Evolutionary conservation across 2,797 vertebrate genomes (phyloP), one percentile per base, ranked within the genome.

Genomic region (Cetoscarus ocellatus): DNA sequence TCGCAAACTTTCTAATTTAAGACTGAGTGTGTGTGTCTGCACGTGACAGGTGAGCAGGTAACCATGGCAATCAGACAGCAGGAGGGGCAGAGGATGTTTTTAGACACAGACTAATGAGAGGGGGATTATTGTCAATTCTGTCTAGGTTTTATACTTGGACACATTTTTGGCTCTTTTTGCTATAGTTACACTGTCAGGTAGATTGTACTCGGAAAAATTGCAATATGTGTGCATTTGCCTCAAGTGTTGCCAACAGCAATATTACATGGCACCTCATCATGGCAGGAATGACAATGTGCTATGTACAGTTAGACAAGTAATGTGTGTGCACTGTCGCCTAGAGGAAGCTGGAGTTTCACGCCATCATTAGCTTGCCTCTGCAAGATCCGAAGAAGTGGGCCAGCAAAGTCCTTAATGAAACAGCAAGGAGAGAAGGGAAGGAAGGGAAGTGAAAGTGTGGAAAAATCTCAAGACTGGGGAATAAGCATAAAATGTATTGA

Each of bases 301-400:
- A 59, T 12, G 36, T 36, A 51, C 50, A 61, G 62, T 58, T 36
- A 19, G 57, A 57, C 38, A 43, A 6, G 39, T 3, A n/a, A 2
- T n/a, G 35, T 70, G 36, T 57, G 56, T 70, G 36, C 5, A 18
- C 0, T 13, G 10, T 34, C 1, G 42, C 70, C 57, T 12, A 1
- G 34, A 65, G 73, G 53, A 67, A 70, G 53, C 48, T 36, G 55
- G 59, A 63, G 61, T 43, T 70, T 74, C 61, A 62, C 6, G 3
- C 51, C 5, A 58, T 84, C 75, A 70, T 88, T 80, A 83, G 73
- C 52, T 39, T 57, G 70, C 63, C 67, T 57, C 18, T 49, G 61
- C 49, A 42, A 66, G 59, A 40, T 49, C 17, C 65, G 1, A 55
- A 81, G 40, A 83, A 88, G 54, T 74, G 71, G 74, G 82, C 48